Base-by-base conservation (phyloP, 2,888 invertebrate genomes). In the Charanyca ferruginea region DNA sequence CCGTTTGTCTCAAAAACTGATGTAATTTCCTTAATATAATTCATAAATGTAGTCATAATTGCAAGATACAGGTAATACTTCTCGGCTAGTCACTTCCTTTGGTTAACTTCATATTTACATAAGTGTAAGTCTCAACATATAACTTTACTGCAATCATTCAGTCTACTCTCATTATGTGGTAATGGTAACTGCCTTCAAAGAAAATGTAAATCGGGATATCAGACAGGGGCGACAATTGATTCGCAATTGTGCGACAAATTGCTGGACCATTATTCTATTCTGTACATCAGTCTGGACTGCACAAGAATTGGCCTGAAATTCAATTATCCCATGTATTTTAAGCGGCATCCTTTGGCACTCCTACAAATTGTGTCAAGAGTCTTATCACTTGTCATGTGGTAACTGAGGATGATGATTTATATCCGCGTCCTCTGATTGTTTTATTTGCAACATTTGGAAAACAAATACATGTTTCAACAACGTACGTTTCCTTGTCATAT, bases 201-300 rank as follows among this genome's bases (percentile, higher is more conserved):
- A 73, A 71, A 60, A 66, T 66, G 57, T 28, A 67, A 61, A 64
- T 76, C 45, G 58, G 42, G 54, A 51, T 61, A 68, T 55, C 58
- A 68, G 9, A 53, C 54, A 54, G 57, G 61, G 64, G 62, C 48
- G 66, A 65, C 70, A 77, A 79, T 72, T 79, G 74, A 77, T 77
- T 73, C 69, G 63, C 59, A 53, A 38, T 38, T 16, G 65, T 60
- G 72, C 52, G 67, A 70, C 66, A 73, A 64, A 78, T 83, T 90
- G 87, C 83, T 74, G 79, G 62, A 66, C 87, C 81, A 93, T 93
- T 92, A 93, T 92, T 85, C 91, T 88, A 91, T 93, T 91, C 81
- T 76, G 74, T 60, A 62, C 66, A 71, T 49, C 68, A 63, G 64
- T 69, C 66, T 65, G 58, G 51, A 45, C 59, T 64, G 65, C 70